These are phyloP conservation scores for Acromyrmex echinatior DNA, from an alignment of 1,140 invertebrate genomes.

Conservation along the genomic window DNA sequence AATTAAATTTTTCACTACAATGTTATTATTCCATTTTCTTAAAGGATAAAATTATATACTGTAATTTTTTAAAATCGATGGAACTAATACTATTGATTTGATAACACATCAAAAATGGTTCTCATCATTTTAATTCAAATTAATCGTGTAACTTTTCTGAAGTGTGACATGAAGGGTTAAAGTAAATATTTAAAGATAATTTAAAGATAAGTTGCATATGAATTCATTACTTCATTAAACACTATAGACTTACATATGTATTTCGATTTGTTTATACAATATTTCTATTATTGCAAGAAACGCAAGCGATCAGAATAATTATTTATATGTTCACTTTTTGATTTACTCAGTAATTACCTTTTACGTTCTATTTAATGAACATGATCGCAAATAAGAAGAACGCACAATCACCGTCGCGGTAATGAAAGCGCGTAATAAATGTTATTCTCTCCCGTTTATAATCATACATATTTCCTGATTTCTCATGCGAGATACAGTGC, in stretches of 20 bases:
- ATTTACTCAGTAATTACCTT: conserved; percentile 21
- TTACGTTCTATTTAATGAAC: conserved; percentile 44
- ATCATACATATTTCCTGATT: conserved; percentile 25
- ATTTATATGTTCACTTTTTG: conserved; percentile 2
- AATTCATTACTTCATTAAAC: not conserved
- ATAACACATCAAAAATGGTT: too few relatives aligned
- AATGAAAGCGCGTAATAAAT: conserved; percentile 11
- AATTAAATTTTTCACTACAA: too few relatives aligned
- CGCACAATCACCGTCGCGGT: not conserved
- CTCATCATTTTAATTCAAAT: too few relatives aligned
- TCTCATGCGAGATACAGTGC: not conserved
- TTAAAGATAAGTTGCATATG: not conserved
- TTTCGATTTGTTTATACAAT: not conserved
- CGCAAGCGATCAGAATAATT: conserved; percentile 6
- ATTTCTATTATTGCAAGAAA: not conserved
- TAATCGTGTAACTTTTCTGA: too few relatives aligned
- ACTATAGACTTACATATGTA: not conserved
- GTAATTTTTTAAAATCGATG: too few relatives aligned
- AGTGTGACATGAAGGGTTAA: too few relatives aligned
- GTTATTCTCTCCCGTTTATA: not conserved
- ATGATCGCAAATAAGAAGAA: conserved; percentile 12
- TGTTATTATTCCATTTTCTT: too few relatives aligned
- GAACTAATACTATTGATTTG: too few relatives aligned
- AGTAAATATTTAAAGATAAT: too few relatives aligned
- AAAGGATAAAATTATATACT: too few relatives aligned